Percentiles rank a stretch among this genome's conserved stretches.
Conservation (phyloP, 2,888 invertebrate species). For the Pterostichus madidus region DNA sequence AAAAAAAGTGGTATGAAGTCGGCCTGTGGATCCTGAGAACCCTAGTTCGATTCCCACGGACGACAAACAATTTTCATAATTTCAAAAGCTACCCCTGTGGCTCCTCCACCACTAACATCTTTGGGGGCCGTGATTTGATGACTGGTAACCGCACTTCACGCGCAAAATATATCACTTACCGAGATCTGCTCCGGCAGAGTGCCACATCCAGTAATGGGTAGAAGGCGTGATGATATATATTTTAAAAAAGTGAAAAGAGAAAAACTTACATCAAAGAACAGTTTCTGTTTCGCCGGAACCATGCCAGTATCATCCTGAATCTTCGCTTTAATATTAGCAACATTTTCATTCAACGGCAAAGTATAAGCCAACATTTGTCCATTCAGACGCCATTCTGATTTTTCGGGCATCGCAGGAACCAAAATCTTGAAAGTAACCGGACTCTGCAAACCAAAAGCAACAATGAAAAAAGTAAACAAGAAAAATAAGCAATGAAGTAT, state of each 20-base stretch:
- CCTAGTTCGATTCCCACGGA: no score
- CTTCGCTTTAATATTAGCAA: conserved; percentile 92
- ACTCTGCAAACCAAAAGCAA: conserved; percentile 77
- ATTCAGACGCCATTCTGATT: conserved; percentile 96
- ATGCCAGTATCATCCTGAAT: conserved; percentile 92
- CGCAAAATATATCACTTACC: no score
- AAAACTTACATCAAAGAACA: conserved; percentile 90
- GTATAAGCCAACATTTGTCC: conserved; percentile 92
- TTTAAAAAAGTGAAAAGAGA: no score
- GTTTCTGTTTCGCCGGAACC: conserved; percentile 98
- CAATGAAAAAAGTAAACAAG: background rate
- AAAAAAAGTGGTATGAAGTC: background rate
- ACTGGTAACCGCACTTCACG: no score
- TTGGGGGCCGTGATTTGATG: no score
- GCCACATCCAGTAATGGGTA: no score
- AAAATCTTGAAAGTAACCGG: conserved; percentile 90
- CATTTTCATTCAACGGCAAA: conserved; percentile 87
- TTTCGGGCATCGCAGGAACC: conserved; percentile 91
- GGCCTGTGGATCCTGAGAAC: no score
- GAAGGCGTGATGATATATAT: no score
- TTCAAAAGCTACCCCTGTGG: no score
- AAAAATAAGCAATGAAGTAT: background rate
- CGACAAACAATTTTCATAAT: no score
- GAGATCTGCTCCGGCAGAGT: no score
- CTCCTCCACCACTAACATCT: no score